A percentile compares a stretch with the other conserved stretches of the same genome.
Conservation (phyloP, 2,888 invertebrate species). For the Cryptocheilus praepositus region DNA sequence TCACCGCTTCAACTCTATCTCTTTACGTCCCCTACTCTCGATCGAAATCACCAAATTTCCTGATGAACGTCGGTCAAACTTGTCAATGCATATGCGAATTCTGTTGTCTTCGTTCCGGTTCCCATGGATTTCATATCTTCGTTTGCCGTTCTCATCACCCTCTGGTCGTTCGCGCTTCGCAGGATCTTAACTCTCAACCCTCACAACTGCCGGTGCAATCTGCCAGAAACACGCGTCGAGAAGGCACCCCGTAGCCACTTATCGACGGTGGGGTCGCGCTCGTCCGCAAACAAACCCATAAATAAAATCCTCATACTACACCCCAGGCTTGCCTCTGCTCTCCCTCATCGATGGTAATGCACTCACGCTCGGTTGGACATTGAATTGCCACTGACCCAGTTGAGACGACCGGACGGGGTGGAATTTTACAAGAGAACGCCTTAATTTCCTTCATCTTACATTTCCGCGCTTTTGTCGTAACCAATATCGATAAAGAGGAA, state of each 20-base stretch:
- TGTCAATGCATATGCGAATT: too few species aligned
- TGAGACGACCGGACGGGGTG: constrained; percentile 10
- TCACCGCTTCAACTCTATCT: too few species aligned
- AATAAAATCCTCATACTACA: constrained; percentile 51
- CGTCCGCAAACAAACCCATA: constrained; percentile 62
- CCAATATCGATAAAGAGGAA: too few species aligned
- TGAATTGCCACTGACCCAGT: constrained; percentile 42
- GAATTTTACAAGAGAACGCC: background rate
- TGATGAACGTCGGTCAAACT: too few species aligned
- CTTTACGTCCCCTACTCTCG: too few species aligned
- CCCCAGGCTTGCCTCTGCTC: constrained; percentile 23
- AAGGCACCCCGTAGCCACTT: constrained; percentile 53
- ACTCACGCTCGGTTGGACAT: background rate
- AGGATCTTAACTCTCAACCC: constrained; percentile 27
- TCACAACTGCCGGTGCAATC: constrained; percentile 51
- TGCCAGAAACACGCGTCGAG: constrained; percentile 55
- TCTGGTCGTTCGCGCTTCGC: constrained; percentile 15
- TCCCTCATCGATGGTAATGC: constrained; percentile 19
- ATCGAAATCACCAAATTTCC: too few species aligned
- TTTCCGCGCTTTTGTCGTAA: too few species aligned
- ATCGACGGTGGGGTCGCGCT: constrained; percentile 52
- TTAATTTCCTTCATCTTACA: too few species aligned
- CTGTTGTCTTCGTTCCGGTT: too few species aligned
- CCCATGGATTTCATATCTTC: too few species aligned
- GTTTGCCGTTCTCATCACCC: too few species aligned